A percentile compares a stretch with the other conserved stretches of the same genome.
Evolutionary conservation across 1,140 invertebrate species (phyloP).

Genomic region (Drosophila setifemur): DNA sequence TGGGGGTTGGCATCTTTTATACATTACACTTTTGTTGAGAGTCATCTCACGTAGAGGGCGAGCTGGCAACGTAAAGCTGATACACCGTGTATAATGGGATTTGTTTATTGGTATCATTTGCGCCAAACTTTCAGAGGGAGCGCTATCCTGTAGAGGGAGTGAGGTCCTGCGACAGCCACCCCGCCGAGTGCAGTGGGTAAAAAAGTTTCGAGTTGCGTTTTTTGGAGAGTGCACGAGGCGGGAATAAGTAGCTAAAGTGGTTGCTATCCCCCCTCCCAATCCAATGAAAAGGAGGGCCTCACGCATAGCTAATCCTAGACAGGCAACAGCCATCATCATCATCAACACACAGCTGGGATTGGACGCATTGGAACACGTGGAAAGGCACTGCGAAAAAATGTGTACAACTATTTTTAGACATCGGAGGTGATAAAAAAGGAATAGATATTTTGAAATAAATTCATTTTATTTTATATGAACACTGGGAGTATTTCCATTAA

Average conservation of each 20-base stretch:
- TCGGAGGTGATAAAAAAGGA: too few species aligned
- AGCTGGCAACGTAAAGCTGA: constrained; percentile 76
- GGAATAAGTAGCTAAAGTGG: constrained; percentile 69
- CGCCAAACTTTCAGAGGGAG: constrained; percentile 48
- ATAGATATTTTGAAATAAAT: too few species aligned
- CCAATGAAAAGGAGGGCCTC: constrained; percentile 18
- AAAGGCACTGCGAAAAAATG: background rate
- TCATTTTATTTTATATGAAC: too few species aligned
- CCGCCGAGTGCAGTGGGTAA: constrained; percentile 7
- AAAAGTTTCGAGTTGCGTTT: constrained; percentile 77
- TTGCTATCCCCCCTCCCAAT: constrained; percentile 2
- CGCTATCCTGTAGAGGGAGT: background rate
- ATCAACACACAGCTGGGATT: constrained; percentile 54
- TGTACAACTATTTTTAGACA: too few species aligned
- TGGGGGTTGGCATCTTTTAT: constrained; percentile 36
- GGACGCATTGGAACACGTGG: constrained; percentile 7
- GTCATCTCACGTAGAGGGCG: constrained; percentile 76
- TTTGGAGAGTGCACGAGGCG: constrained; percentile 61
- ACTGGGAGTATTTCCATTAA: too few species aligned
- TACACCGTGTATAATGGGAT: constrained; percentile 82
- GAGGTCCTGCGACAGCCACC: background rate
- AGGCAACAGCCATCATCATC: constrained; percentile 35
- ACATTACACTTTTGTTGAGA: constrained; percentile 59
- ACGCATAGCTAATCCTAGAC: constrained; percentile 68
- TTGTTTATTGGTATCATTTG: constrained; percentile 83